phyloP scores from a whole-genome alignment of 2,888 invertebrate species.

The Cybosia mesomella region DNA sequence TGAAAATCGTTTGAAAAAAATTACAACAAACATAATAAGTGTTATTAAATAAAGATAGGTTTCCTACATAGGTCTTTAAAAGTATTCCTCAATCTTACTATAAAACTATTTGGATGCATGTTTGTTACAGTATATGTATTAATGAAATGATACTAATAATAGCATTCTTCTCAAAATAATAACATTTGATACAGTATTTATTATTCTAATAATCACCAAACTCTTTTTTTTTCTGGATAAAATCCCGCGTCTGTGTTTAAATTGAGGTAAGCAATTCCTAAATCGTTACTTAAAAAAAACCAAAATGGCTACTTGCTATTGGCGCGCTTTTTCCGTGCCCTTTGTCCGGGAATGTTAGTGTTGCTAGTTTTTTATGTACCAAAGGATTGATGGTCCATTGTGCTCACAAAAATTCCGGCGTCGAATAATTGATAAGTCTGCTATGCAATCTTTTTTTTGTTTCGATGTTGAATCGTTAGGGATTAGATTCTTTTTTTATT shows the following conservation, averaged over 20 bases:
- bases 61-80: too few relatives aligned
- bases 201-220: not conserved
- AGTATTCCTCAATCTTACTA: too few relatives aligned
- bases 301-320: constrained; percentile 49
- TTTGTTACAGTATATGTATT: too few relatives aligned
- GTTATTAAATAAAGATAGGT: too few relatives aligned
- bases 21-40: too few relatives aligned
- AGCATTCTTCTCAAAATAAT: not conserved
- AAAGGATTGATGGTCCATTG: constrained; percentile 81
- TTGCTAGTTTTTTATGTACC: constrained; percentile 72
- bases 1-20: too few relatives aligned
- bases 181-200: not conserved
- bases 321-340: constrained; percentile 57
- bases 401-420: constrained; percentile 75
- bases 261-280: not conserved
- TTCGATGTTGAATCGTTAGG: constrained; percentile 68
- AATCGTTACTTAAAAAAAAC: constrained; percentile 25
- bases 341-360: constrained; percentile 73
- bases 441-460: constrained; percentile 58
- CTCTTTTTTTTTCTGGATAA: not conserved
- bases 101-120: too few relatives aligned
- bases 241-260: not conserved
- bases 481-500: constrained; percentile 69
- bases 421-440: constrained; percentile 79
- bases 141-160: too few relatives aligned